Base-by-base conservation (phyloP, 2,797 vertebrate species). In the Schizothorax lantsangensis region DNA sequence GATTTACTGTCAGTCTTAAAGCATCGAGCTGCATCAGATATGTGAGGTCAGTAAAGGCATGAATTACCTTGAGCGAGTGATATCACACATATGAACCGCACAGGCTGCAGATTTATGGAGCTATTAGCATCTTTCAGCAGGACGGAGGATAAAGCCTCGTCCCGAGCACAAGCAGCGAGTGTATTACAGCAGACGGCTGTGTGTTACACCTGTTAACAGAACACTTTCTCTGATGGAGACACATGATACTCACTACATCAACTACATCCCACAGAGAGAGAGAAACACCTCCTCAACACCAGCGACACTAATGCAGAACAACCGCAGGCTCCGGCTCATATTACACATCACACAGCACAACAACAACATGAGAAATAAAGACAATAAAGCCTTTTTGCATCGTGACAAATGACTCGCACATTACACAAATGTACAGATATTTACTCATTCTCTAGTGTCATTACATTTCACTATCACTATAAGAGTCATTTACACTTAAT, bases 1-100 rank as follows among this genome's bases (percentile, higher is more conserved):
- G 86, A 87, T 87, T 81, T 74, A 88, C 84, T 38, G 45, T 47
- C 40, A 12, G 62, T 86, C 81, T 84, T 71, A 84, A 88, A 85
- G 77, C 62, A 47, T 72, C 30, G 77, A 87, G 89, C 87, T 38
- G 66, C n/a, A 54, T 84, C 83, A 85, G 74, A 80, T 66, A 49
- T 81, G 72, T 68, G 69, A 74, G 77, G 83, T 59, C 81, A 84
- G 89, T 87, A 62, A 62, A 62, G 59, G 12, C n/a, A 12, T n/a
- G 54, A 57, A 57, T 64, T 64, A 26, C n/a, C 59, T 2, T 69
- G 62, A 81, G 74, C 21, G 14, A 26, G 43, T 47, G 43, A 17
- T 5, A 8, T 74, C 72, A 47, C 43, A 5, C 14, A 26, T 0
- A 71, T 73, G 23, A 73, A 43, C 10, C 5, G 38, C 19, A 12